Evolutionary conservation across 1,140 invertebrate species (phyloP).

Genomic region (Polypedilum vanderplanki): DNA sequence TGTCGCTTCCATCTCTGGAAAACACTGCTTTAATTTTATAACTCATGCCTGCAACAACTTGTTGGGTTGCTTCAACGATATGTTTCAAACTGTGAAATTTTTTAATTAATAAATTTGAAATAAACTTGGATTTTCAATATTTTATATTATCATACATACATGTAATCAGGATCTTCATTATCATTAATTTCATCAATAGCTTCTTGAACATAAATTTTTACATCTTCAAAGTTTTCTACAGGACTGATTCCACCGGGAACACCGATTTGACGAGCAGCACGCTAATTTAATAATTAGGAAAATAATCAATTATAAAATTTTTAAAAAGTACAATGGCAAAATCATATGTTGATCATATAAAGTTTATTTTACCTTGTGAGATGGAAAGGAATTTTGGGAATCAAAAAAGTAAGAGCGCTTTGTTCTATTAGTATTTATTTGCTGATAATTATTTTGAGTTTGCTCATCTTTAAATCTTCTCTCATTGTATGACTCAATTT

Average conservation of each 20-base stretch:
- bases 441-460: neutral
- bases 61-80: conserved; percentile 37
- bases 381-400: neutral
- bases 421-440: neutral
- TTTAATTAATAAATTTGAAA: conserved; percentile 43
- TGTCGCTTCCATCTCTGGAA: neutral
- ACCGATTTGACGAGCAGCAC: neutral
- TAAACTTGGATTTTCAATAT: conserved; percentile 40
- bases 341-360: neutral
- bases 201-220: neutral
- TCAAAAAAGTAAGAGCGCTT: neutral
- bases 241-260: neutral
- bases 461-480: neutral
- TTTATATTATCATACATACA: neutral
- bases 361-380: neutral
- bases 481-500: conserved; percentile 9
- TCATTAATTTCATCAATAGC: neutral
- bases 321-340: neutral
- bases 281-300: neutral
- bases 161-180: conserved; percentile 9
- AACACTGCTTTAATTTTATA: conserved; percentile 41
- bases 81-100: conserved; percentile 44
- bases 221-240: neutral
- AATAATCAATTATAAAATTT: neutral
- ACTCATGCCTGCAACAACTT: conserved; percentile 44